Evolutionary conservation across 2,888 invertebrate genomes (phyloP).

Genomic region (Drosophila mayaguana): DNA sequence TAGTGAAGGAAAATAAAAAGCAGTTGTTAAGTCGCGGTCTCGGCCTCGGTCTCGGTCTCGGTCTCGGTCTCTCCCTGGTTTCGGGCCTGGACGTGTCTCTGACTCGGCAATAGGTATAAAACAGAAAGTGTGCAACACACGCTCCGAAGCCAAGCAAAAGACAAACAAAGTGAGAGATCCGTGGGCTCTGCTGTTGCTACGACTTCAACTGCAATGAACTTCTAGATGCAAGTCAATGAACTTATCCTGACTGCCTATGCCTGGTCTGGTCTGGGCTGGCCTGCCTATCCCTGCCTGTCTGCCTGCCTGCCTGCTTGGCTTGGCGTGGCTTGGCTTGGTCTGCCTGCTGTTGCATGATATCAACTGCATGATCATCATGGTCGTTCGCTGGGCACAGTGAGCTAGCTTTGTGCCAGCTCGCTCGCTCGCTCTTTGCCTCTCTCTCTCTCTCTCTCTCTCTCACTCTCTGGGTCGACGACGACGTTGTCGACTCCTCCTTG

Average conservation of each 20-base stretch:
- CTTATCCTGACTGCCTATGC: conserved; percentile 71
- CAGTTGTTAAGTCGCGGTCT: conserved; percentile 15
- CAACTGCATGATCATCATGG: conserved; percentile 73
- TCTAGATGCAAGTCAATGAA: conserved; percentile 78
- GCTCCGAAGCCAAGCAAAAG: conserved; percentile 70
- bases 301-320: conserved; percentile 23
- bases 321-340: conserved; percentile 17
- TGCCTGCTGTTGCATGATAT: conserved; percentile 63
- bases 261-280: conserved; percentile 21
- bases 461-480: not conserved
- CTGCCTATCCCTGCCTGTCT: conserved; percentile 4
- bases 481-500: conserved; percentile 56
- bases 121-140: conserved; percentile 80
- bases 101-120: conserved; percentile 62
- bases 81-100: conserved; percentile 51
- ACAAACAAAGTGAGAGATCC: conserved; percentile 46
- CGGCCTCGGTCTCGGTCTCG: not conserved
- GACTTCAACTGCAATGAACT: conserved; percentile 79
- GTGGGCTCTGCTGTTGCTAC: conserved; percentile 35
- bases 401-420: conserved; percentile 66
- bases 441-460: not conserved
- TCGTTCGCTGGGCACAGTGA: conserved; percentile 58
- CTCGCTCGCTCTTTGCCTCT: conserved; percentile 6
- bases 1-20: conserved; percentile 37
- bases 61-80: conserved; percentile 3